Evolutionary conservation across 2,888 invertebrate genomes (phyloP).

Genomic region (Heliconius erato): DNA sequence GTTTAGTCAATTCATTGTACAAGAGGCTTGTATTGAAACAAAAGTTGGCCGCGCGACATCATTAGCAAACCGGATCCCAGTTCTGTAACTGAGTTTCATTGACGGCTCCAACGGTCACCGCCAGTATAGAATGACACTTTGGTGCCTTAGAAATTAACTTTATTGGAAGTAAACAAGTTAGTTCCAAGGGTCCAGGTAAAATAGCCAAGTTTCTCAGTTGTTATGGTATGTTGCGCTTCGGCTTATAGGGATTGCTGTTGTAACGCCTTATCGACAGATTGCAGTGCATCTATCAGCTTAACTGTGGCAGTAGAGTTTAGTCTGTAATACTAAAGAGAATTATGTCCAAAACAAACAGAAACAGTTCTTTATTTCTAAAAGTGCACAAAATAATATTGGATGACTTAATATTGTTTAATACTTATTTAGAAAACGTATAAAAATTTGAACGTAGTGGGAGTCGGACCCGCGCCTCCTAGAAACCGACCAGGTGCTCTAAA

Average conservation of each 20-base stretch:
- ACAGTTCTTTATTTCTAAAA: too few species aligned
- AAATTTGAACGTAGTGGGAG: too few species aligned
- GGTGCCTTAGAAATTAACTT: conserved; percentile 31
- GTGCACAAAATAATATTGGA: too few species aligned
- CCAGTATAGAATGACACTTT: conserved; percentile 44
- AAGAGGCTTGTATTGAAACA: conserved; percentile 69
- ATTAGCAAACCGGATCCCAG: conserved; percentile 72
- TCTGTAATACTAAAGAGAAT: conserved; percentile 33
- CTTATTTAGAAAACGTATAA: too few species aligned
- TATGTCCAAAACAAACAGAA: not conserved
- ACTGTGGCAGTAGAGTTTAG: conserved; percentile 34
- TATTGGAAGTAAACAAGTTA: conserved; percentile 22
- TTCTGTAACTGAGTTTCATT: conserved; percentile 66
- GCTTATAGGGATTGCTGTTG: conserved; percentile 51
- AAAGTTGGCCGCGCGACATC: conserved; percentile 74
- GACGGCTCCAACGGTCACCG: conserved; percentile 58
- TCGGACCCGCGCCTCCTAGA: too few species aligned
- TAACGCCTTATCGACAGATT: conserved; percentile 52
- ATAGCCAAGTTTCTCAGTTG: conserved; percentile 45
- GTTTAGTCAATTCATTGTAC: conserved; percentile 60
- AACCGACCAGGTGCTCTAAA: too few species aligned
- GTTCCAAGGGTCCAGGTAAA: conserved; percentile 39
- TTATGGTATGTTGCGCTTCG: conserved; percentile 50
- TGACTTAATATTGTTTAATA: too few species aligned
- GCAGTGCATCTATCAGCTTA: conserved; percentile 45